Evolutionary conservation across 2,888 invertebrate genomes (phyloP), one percentile per base, ranked within the genome.

Genomic region (Scelioninae gen. 1): DNA sequence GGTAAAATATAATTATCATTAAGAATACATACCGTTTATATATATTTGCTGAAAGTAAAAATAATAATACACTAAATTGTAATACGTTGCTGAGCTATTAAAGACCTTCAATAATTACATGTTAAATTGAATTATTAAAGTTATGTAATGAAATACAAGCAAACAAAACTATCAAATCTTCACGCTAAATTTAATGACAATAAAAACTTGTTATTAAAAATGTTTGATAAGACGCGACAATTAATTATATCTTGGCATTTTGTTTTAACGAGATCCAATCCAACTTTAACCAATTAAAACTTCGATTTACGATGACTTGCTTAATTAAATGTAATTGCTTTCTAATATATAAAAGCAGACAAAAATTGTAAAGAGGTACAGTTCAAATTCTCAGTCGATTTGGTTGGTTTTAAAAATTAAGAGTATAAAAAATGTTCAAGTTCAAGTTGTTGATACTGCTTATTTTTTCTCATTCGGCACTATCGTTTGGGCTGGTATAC

Each of bases 251-350:
- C 31, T 38, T 56, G 29, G 40, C 60, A 60, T 62, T 77, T 77
- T 55, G 23, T 55, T 34, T 58, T 69, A 62, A 77, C 77, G 69
- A 76, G 47, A 40, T 47, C 13, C 15, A 29, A 43, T 58, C 51
- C 49, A 3, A 60, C 45, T 47, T 6, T 1, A 15, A 47, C 62
- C 58, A 60, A 76, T 68, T 69, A 77, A 62, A 77, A 69, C 47
- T 77, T 77, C 1, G 34, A 60, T 43, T 49, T 66, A 53, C 45
- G 76, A 66, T 34, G 53, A 68, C 60, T 62, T 60, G 29, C 58
- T 23, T n/a, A 51, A 66, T 76, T 76, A 65, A 47, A 49, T 66
- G 38, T 49, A 76, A 40, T 58, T 31, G n/a, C 13, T 29, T 9
- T 16, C 31, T 16, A 45, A 15, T 43, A 40, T 75, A 75, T 75